phyloP scores from a whole-genome alignment of 2,888 invertebrate species.

The Spodoptera picta region DNA sequence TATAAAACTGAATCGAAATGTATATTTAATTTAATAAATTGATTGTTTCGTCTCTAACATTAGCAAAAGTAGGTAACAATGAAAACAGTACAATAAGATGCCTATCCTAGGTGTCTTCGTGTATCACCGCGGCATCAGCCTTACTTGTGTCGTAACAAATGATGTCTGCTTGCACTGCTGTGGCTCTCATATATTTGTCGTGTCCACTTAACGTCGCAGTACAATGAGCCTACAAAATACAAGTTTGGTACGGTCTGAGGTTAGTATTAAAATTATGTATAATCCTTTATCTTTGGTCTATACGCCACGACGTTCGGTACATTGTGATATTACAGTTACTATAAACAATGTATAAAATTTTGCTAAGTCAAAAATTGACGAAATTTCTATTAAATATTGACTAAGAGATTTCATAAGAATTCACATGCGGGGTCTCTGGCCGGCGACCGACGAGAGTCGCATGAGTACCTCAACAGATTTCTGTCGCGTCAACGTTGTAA shows the following conservation, averaged over 20 bases:
- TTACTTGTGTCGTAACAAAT: conserved; percentile 53
- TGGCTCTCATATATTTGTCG: conserved; percentile 41
- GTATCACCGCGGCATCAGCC: conserved; percentile 56
- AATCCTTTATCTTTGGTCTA: conserved; percentile 87
- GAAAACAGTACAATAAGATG: conserved; percentile 54
- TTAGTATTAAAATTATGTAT: conserved; percentile 85
- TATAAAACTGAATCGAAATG: conserved; percentile 49
- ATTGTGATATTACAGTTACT: conserved; percentile 81
- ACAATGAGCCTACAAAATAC: conserved; percentile 80
- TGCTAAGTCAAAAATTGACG: conserved; percentile 89
- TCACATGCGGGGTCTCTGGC: conserved; percentile 82
- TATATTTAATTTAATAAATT: conserved; percentile 47
- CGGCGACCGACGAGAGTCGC: conserved; percentile 66
- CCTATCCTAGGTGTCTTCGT: conserved; percentile 51
- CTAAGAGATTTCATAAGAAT: conserved; percentile 88
- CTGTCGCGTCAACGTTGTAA: conserved; percentile 81
- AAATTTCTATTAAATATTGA: conserved; percentile 87
- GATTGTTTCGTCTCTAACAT: conserved; percentile 41
- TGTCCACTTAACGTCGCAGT: conserved; percentile 61
- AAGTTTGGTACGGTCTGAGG: conserved; percentile 88
- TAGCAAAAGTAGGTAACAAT: conserved; percentile 64
- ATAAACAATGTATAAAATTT: conserved; percentile 89
- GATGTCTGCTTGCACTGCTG: conserved; percentile 47
- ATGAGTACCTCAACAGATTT: conserved; percentile 78
- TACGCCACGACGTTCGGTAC: conserved; percentile 82